Evolutionary conservation across 2,888 invertebrate species (phyloP), one percentile per base, ranked within the genome.

Genomic region (Tinea semifulvella): DNA sequence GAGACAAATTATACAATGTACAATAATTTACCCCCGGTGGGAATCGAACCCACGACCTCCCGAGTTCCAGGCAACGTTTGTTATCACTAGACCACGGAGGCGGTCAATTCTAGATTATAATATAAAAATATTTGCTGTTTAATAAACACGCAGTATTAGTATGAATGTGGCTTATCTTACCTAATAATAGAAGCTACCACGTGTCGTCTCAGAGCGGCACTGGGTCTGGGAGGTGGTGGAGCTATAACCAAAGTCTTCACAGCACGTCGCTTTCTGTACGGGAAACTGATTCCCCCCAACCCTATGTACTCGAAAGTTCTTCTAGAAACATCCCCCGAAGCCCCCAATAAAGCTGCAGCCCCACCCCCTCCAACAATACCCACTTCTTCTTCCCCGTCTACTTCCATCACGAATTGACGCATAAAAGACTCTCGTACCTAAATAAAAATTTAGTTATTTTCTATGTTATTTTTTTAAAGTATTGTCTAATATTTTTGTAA

Each of bases 361-460:
- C 74, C 73, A 38, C 69, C 68, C 11, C 61, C 68, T 48, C 70
- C 70, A 28, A 63, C 57, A 44, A 68, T 68, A 2, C 58, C 63
- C 3, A 76, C 70, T 50, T 88, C 88, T 61, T 93, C 93, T 44
- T 93, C 93, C 19, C 89, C 90, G 60, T 93, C 93, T 44, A 91
- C 88, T 61, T 94, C 94, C 56, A 90, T 90, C 1, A 96, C 93
- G 70, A 99, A 99, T 68, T 98, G 97, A 5, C 97, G 87, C 93
- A 99, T 98, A 69, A 99, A 99, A 54, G 98, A 98, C 68, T 99
- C 99, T 28, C 99, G 87, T 2, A 96, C 92, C 88, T 91, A 56
- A 42, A 43, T 31, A 31, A 35, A 25, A 5, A 6, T 26, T n/a
- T 26, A n/a, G 26, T n/a, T 11, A 26, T 2, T 26, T 26, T 26